phyloP scores from a whole-genome alignment of 2,797 vertebrate species.

The Botia almorhae region DNA sequence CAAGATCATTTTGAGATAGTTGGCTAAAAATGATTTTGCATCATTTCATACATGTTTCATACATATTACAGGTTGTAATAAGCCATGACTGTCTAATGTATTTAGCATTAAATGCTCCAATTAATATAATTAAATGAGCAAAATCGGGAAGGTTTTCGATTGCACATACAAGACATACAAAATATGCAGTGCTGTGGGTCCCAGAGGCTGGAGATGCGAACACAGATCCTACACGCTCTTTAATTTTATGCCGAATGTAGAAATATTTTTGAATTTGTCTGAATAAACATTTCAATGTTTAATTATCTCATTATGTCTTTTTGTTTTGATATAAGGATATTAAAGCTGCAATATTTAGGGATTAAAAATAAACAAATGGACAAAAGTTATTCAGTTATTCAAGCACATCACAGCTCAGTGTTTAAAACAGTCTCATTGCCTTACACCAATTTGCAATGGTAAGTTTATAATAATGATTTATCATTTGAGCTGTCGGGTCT shows the following conservation, averaged over 20 bases:
- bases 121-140: background rate
- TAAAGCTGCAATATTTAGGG: too few species aligned
- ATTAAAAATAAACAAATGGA: too few species aligned
- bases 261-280: conserved; percentile 49
- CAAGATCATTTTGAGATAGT: conserved; percentile 32
- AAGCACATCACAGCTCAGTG: too few species aligned
- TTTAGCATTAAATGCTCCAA: background rate
- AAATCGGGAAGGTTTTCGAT: conserved; percentile 12
- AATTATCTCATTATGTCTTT: background rate
- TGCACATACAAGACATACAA: too few species aligned
- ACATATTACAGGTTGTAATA: too few species aligned
- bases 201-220: background rate
- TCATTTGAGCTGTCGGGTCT: too few species aligned
- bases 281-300: conserved; percentile 54
- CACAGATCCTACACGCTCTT: background rate
- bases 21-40: conserved; percentile 26
- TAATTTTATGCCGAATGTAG: conserved; percentile 25
- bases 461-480: too few species aligned
- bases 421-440: too few species aligned
- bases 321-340: background rate
- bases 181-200: background rate
- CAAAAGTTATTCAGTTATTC: too few species aligned
- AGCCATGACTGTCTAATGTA: background rate
- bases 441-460: too few species aligned
- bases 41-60: conserved; percentile 25